Percentiles rank a stretch among this genome's conserved stretches.
phyloP scores from a whole-genome alignment of 2,888 invertebrate species.

The Charanyca ferruginea region DNA sequence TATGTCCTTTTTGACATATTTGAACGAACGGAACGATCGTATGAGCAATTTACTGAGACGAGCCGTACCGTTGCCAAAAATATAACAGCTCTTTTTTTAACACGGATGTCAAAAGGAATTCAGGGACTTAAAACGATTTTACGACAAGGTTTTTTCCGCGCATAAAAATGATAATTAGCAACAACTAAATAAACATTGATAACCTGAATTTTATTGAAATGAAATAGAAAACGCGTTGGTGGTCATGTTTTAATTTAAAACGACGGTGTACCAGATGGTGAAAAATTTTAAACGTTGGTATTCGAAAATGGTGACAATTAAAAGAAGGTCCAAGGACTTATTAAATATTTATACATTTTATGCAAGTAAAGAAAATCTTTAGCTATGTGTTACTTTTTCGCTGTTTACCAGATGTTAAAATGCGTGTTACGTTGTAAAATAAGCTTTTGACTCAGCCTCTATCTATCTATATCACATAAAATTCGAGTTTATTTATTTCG shows the following conservation, averaged over 20 bases:
- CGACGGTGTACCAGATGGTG: not conserved
- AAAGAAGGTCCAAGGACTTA: not conserved
- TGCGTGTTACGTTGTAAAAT: too few relatives aligned
- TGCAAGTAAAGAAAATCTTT: not conserved
- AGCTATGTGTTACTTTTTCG: too few relatives aligned
- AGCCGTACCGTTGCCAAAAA: not conserved
- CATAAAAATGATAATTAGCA: constrained; percentile 25
- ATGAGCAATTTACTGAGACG: not conserved
- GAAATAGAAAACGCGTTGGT: constrained; percentile 17
- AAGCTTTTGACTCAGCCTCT: too few relatives aligned
- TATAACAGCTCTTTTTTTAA: not conserved
- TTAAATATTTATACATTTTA: not conserved
- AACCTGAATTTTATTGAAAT: constrained; percentile 15
- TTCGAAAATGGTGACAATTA: constrained; percentile 12
- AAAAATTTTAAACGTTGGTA: constrained; percentile 23
- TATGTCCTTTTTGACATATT: too few relatives aligned
- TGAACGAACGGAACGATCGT: not conserved
- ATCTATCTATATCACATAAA: too few relatives aligned
- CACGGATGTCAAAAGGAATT: not conserved
- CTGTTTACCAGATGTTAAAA: too few relatives aligned
- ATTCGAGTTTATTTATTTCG: not conserved
- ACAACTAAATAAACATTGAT: constrained; percentile 40
- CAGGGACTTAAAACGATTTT: not conserved
- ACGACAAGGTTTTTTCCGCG: constrained; percentile 5
- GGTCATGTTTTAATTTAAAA: constrained; percentile 28